These are phyloP conservation scores for Lepidotrigona ventralis DNA, from an alignment of 1,140 invertebrate genomes.

Conservation along the genomic window DNA sequence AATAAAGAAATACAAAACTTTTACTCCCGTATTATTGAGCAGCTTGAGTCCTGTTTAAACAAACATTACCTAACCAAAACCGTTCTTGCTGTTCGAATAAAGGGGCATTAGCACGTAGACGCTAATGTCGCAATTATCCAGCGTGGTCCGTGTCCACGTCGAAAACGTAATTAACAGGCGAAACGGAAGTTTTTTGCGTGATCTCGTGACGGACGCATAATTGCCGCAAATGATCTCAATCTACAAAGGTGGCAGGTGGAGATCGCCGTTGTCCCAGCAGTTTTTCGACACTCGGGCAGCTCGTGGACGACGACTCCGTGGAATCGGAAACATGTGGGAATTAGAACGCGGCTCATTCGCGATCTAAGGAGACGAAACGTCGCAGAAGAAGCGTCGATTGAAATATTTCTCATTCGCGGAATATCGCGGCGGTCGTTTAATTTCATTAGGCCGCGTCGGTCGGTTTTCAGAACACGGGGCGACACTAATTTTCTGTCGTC, in stretches of 20 bases:
- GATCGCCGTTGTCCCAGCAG: conserved; percentile 13
- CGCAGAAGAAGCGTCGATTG: conserved; percentile 5
- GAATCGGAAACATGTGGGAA: conserved; percentile 46
- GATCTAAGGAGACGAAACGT: too few relatives aligned
- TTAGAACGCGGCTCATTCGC: neutral
- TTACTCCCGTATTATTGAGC: too few relatives aligned
- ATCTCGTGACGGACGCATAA: conserved; percentile 25
- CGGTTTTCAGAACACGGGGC: conserved; percentile 25
- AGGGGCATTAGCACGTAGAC: neutral
- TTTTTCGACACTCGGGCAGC: conserved; percentile 11
- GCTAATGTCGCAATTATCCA: neutral
- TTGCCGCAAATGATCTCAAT: conserved; percentile 46
- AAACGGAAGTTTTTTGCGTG: neutral
- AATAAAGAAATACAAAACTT: neutral
- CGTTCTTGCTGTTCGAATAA: neutral
- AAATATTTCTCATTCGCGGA: conserved; percentile 53
- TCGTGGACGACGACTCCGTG: conserved; percentile 9
- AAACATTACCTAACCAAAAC: neutral
- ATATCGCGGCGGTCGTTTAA: conserved; percentile 50
- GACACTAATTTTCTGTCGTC: conserved; percentile 64
- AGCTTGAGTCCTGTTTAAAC: neutral
- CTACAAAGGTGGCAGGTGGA: conserved; percentile 38
- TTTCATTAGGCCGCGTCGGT: conserved; percentile 48
- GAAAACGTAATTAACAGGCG: conserved; percentile 27
- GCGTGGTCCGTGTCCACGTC: neutral